phyloP scores from a whole-genome alignment of 2,888 invertebrate genomes.

The Hydroisotoma schaefferi region DNA sequence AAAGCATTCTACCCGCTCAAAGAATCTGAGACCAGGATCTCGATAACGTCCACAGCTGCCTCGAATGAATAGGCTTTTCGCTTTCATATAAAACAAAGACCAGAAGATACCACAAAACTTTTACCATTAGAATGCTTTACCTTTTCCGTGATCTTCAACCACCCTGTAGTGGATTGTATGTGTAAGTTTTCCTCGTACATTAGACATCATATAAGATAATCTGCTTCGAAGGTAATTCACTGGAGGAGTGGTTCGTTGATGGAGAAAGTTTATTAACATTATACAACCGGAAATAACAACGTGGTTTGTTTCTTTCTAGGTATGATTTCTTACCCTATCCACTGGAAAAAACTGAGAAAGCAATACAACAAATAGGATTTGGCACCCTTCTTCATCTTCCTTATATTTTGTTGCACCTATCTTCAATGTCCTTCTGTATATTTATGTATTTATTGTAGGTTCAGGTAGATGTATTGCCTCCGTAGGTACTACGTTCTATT shows the following conservation, averaged over 20 bases:
- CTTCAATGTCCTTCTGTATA: too few relatives aligned
- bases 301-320: conserved; percentile 11
- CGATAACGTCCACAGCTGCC: too few relatives aligned
- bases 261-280: conserved; percentile 15
- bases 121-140: background rate
- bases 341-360: background rate
- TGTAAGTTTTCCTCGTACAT: background rate
- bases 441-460: too few relatives aligned
- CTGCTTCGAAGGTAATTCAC: conserved; percentile 4
- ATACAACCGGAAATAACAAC: background rate
- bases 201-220: background rate
- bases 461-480: too few relatives aligned
- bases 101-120: background rate
- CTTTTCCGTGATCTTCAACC: background rate
- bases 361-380: background rate
- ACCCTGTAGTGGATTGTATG: background rate
- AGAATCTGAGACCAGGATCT: too few relatives aligned
- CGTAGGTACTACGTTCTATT: background rate
- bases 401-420: background rate
- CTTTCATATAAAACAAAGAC: background rate
- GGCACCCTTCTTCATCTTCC: background rate
- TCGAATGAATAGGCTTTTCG: too few relatives aligned
- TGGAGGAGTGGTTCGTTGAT: background rate
- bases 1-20: too few relatives aligned
- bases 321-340: conserved; percentile 5